Percentiles rank a stretch among this genome's conserved stretches.
These are phyloP conservation scores for Rotaria sp. DNA, from an alignment of 2,888 invertebrate genomes.

Conservation along the genomic window DNA sequence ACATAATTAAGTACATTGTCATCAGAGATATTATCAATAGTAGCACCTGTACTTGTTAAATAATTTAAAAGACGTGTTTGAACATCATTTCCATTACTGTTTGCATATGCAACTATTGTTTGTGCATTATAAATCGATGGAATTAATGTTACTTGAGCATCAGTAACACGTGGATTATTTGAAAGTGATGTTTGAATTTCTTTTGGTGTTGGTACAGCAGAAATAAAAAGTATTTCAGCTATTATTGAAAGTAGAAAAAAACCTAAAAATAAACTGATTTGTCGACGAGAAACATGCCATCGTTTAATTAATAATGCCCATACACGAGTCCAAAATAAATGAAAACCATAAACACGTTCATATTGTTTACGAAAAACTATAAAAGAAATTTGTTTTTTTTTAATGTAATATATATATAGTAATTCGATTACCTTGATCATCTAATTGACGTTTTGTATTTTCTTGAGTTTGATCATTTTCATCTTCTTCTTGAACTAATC, in stretches of 20 bases:
- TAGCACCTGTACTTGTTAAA: background rate
- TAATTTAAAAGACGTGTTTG: background rate
- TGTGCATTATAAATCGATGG: slow-evolving; percentile 19
- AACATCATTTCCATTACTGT: background rate
- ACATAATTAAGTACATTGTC: background rate
- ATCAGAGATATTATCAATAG: background rate
- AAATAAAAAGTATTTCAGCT: background rate
- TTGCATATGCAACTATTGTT: background rate
- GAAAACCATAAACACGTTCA: background rate
- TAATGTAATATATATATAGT: no score
- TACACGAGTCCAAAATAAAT: background rate
- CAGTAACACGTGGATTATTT: background rate
- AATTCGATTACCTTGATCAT: background rate
- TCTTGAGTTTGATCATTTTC: background rate
- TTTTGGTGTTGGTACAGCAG: background rate
- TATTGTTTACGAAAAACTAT: slow-evolving; percentile 7
- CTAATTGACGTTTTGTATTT: no score
- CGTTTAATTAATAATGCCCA: background rate
- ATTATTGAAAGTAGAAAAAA: background rate
- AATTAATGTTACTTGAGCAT: background rate
- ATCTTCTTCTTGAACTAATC: slow-evolving; percentile 10
- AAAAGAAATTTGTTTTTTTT: no score
- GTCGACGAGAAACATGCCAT: background rate
- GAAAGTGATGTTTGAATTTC: background rate
- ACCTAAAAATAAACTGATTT: background rate